Evolutionary conservation across 2,888 invertebrate genomes (phyloP), one percentile per base, ranked within the genome.

Genomic region (Tetragnatha montana): DNA sequence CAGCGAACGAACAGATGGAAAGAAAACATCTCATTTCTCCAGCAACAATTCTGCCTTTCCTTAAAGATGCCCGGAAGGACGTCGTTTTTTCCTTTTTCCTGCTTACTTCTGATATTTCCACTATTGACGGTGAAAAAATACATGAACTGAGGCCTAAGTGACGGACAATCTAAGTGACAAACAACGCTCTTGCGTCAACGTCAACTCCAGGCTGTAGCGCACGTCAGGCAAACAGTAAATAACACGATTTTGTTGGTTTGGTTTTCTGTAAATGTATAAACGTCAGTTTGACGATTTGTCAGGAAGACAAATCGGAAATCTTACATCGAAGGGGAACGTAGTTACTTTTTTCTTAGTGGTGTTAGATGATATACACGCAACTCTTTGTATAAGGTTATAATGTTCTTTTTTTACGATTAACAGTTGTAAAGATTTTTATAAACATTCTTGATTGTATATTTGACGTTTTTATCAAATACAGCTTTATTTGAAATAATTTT

Each of bases 111-210:
- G 68, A 69, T 79, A 68, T 68, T 68, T 12, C 73, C 21, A 22
- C 14, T 73, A 22, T 73, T 22, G 14, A 60, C 60, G 6, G 12
- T 17, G 60, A 60, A 60, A 60, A 50, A 76, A 50, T 49, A 47
- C n/a, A 35, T 19, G 69, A 35, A 68, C 6, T 19, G 21, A 12
- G 47, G 49, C n/a, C 69, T 17, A 3, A 47, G 22, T 60, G 60
- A 22, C 47, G n/a, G 47, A 22, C 60, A 75, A 47, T 74, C n/a
- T 75, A 35, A 10, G 68, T 68, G 68, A 68, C 74, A 83, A 83
- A 83, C 22, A 19, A 60, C 21, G n/a, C 19, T 68, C 14, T 47
- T 83, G 50, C 50, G 19, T 74, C 83, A 83, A 83, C 74, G 60
- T 51, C 83, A 69, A 75, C 17, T 17, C 17, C 82, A 83, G 35